Base-by-base conservation (phyloP, 2,113 vertebrate genomes). In the Nothoprocta pentlandii region DNA sequence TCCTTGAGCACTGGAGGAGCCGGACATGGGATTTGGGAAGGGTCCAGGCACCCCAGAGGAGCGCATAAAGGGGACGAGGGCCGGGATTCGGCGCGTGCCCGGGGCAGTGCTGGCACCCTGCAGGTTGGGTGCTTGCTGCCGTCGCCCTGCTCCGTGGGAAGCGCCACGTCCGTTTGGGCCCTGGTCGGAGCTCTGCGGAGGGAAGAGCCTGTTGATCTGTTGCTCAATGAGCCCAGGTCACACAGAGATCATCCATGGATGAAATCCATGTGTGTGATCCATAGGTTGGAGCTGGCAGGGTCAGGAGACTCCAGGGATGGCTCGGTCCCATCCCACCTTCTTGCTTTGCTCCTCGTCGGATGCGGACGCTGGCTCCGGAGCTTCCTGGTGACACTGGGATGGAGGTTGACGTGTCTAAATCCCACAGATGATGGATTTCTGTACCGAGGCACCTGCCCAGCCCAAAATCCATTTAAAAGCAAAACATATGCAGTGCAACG, bases 281-380 rank as follows among this genome's bases (percentile, higher is more conserved):
- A 5, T 23, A 49, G 46, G 44, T 3, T 56, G 36, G 6, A 53
- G 32, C 46, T 9, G 2, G 44, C 26, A 1, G 10, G 11, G 23
- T 3, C 6, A 7, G 28, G 47, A 34, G 26, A 8, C 32, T 30
- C 17, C 20, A 1, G 3, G 15, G 15, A 16, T 12, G 49, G 19
- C 8, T 20, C 14, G 0, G 32, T 6, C n/a, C 13, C 2, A 6
- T 54, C 34, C 30, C 0, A 2, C 63, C 54, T 19, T 19, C 23
- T 47, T 3, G 0, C 30, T 7, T 0, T 11, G 36, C 21, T 49
- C 32, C 59, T 71, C 9, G 4, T 49, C 32, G 32, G 30, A 4
- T 44, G 16, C 2, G 3, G 2, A 1, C 6, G 1, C 6, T 0
- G 3, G 8, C 47, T 34, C 23, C 0, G 1, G 12, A 47, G 54